Evolutionary conservation across 2,888 invertebrate genomes (phyloP).

Genomic region (Synanthedon myopaeformis): DNA sequence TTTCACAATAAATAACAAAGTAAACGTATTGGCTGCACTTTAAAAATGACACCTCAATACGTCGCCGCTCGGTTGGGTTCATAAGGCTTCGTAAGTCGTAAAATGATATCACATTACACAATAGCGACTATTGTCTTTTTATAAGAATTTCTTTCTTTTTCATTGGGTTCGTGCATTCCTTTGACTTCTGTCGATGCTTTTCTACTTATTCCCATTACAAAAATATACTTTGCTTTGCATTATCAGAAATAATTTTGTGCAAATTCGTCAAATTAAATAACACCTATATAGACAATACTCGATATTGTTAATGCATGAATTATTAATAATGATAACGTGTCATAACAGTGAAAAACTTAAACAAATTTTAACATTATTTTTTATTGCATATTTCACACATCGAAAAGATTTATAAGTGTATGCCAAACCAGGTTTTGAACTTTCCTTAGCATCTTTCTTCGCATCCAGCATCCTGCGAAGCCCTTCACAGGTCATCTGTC

Average conservation of each 20-base stretch:
- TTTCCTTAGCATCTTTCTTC: too few relatives aligned
- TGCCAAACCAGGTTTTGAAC: too few relatives aligned
- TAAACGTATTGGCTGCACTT: slow-evolving; percentile 43
- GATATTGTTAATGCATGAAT: too few relatives aligned
- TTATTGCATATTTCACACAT: too few relatives aligned
- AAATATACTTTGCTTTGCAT: not conserved
- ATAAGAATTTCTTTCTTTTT: slow-evolving; percentile 36
- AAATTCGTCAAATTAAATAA: too few relatives aligned
- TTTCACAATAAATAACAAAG: slow-evolving; percentile 15
- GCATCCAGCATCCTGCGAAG: too few relatives aligned
- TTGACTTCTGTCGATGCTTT: slow-evolving; percentile 14
- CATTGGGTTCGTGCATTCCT: slow-evolving; percentile 16
- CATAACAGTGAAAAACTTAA: too few relatives aligned
- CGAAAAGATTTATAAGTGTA: too few relatives aligned
- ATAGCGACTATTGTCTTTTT: slow-evolving; percentile 58
- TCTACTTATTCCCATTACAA: not conserved
- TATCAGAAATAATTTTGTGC: not conserved
- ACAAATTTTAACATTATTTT: too few relatives aligned
- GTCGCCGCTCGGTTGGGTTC: slow-evolving; percentile 34
- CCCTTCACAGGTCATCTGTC: too few relatives aligned
- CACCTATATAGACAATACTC: too few relatives aligned
- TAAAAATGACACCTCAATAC: slow-evolving; percentile 56
- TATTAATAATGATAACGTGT: too few relatives aligned
- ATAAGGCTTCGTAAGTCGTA: slow-evolving; percentile 66
- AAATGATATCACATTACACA: slow-evolving; percentile 62